Evolutionary conservation across 2,113 vertebrate genomes (phyloP), one percentile per base, ranked within the genome.

Genomic region (Campylomormyrus tamandua): DNA sequence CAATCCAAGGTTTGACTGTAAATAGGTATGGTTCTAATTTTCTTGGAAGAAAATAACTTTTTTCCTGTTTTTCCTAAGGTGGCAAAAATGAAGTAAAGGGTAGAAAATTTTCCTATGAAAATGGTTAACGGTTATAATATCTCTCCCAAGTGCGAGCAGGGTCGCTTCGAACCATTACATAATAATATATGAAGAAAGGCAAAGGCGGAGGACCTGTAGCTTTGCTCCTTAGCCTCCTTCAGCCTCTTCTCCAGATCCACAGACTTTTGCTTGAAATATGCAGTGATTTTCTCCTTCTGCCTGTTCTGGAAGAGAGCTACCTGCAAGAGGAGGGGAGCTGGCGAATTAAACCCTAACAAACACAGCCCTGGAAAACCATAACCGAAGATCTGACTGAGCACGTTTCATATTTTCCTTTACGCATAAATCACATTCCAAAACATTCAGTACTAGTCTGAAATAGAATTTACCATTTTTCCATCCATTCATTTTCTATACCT

Each of bases 281-380:
- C 91, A 0, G 93, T 92, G 48, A 96, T 93, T 70, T 95, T 94
- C 89, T 97, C 95, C 89, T 94, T 96, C 94, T 98, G 97, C 70
- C 93, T 95, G 90, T 91, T 94, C 93, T 98, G 97, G 91, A 98
- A 98, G 85, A 89, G 86, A 48, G 96, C 96, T 89, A 97, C 96
- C 97, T 98, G 91, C 48, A 24, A 91, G 88, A 77, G 66, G 87
- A 58, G 56, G 90, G 86, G n/a, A 35, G 11, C 2, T 11, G 21
- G 4, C 1, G 3, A 88, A 80, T 83, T 89, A 58, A 56, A 92
- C 1, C 35, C 85, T 89, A 84, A 83, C 1, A 0, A 77, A 87
- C 45, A 52, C 31, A 6, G 80, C 42, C 39, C 83, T 3, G 21
- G 50, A 48, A 48, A 74, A 70, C 24, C 19, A 50, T 49, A 2